Base-by-base conservation (phyloP, 2,888 invertebrate species). In the Orthosia incerta region DNA sequence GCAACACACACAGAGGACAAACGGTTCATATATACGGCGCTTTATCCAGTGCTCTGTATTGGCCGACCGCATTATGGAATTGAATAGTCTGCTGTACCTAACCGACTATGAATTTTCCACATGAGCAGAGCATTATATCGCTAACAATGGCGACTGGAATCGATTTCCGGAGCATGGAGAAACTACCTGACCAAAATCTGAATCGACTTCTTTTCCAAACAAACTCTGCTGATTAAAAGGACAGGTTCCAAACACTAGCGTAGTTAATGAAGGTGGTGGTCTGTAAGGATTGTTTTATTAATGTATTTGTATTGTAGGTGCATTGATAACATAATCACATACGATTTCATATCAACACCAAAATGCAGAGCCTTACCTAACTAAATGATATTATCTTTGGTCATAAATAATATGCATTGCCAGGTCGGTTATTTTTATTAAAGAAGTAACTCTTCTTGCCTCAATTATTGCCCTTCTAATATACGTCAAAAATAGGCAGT, bases 131-230 rank as follows among this genome's bases (percentile, higher is more conserved):
- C 82, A 79, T 74, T 83, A 76, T 80, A 77, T 68, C 39, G 67
- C 72, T 57, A 76, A 91, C 90, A 91, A 92, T 90, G 83, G 89
- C 86, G 83, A 76, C 81, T 85, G 80, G 75, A 90, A 91, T 90
- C 85, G 88, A 88, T 89, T 83, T 79, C 48, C 67, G 62, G 78
- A 74, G 76, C 84, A 82, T 80, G 74, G 78, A 79, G 71, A 46
- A 65, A 77, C 77, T 82, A 83, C 83, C 80, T 79, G 77, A 60
- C 48, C 73, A 50, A 69, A 69, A 77, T 72, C 57, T 70, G 63
- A 75, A 71, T 67, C 51, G 50, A 64, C 59, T 68, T 62, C 50
- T 71, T 20, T 7, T 26, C 18, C n/a, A 20, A 16, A 64, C 13
- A 72, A 68, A 50, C 51, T 53, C 20, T 26, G 26, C 23, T 59